These are phyloP conservation scores for Plagodis pulveraria DNA, from an alignment of 2,888 invertebrate species.

Conservation along the genomic window DNA sequence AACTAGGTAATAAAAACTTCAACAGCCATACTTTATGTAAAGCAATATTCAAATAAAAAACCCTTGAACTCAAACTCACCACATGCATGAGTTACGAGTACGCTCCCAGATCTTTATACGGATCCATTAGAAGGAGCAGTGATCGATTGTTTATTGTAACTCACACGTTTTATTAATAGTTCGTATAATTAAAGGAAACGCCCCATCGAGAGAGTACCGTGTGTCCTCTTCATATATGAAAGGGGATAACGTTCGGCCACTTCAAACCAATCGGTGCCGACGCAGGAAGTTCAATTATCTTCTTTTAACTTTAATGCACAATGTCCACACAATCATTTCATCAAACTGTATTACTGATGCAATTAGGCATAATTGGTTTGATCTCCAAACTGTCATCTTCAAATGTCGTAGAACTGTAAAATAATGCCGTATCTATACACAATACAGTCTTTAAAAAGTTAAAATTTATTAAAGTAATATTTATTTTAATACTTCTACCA, in stretches of 20 bases:
- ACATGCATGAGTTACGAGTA: slow-evolving; percentile 31
- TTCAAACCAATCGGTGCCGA: slow-evolving; percentile 71
- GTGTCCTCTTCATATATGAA: slow-evolving; percentile 59
- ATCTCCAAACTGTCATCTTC: slow-evolving; percentile 50
- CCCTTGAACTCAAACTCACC: slow-evolving; percentile 41
- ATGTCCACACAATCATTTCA: slow-evolving; percentile 83
- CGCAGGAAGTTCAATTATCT: slow-evolving; percentile 84
- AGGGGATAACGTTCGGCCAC: slow-evolving; percentile 67
- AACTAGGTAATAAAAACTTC: slow-evolving; percentile 11
- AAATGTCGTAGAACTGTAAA: too few relatives aligned
- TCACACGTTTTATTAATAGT: slow-evolving; percentile 75
- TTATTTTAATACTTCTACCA: background rate
- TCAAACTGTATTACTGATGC: slow-evolving; percentile 76
- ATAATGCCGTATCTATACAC: too few relatives aligned
- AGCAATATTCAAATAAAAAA: slow-evolving; percentile 34
- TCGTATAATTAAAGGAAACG: slow-evolving; percentile 82
- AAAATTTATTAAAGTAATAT: too few relatives aligned
- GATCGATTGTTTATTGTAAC: slow-evolving; percentile 68
- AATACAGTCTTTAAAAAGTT: too few relatives aligned
- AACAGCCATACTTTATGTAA: slow-evolving; percentile 27
- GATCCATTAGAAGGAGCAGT: slow-evolving; percentile 59
- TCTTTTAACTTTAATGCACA: slow-evolving; percentile 79
- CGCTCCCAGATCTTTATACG: slow-evolving; percentile 51
- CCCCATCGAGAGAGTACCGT: slow-evolving; percentile 64
- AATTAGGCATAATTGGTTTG: slow-evolving; percentile 70